These are phyloP conservation scores for Trichopria drosophilae DNA, from an alignment of 2,888 invertebrate species.

Conservation along the genomic window DNA sequence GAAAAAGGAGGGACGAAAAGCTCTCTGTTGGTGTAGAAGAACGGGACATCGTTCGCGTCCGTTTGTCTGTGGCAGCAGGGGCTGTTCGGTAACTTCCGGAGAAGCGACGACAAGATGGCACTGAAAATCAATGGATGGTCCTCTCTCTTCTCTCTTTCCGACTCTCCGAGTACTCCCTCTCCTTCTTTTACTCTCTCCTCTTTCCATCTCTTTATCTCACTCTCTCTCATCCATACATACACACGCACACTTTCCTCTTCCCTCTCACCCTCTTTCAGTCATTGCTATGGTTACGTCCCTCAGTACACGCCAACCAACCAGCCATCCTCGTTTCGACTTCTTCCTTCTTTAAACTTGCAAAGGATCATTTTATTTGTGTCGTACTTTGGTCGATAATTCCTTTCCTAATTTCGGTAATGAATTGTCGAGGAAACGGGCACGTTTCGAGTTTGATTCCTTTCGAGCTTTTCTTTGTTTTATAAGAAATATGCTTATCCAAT, in stretches of 20 bases:
- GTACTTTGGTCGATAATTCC: slow-evolving; percentile 7
- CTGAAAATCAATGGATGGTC: slow-evolving; percentile 57
- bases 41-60: slow-evolving; percentile 29
- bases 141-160: slow-evolving; percentile 29
- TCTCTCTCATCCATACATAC: slow-evolving; percentile 3
- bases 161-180: slow-evolving; percentile 19
- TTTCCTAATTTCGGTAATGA: no score
- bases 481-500: no score
- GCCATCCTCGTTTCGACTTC: no score
- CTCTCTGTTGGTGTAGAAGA: slow-evolving; percentile 21
- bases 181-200: slow-evolving; percentile 14
- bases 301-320: no score
- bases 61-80: slow-evolving; percentile 31
- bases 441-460: no score
- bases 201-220: slow-evolving; percentile 3
- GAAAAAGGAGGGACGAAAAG: slow-evolving; percentile 14
- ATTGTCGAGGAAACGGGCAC: no score
- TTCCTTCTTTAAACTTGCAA: slow-evolving; percentile 18
- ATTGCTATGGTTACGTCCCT: slow-evolving; percentile 57
- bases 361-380: slow-evolving; percentile 13
- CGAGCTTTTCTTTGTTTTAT: no score
- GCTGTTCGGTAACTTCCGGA: slow-evolving; percentile 38
- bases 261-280: slow-evolving; percentile 41
- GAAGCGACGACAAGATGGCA: slow-evolving; percentile 56
- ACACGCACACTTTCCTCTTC: background rate